Percentiles rank a stretch among this genome's conserved stretches.
Conservation (phyloP, 2,113 vertebrate species). For the Phrynocephalus versicolor region DNA sequence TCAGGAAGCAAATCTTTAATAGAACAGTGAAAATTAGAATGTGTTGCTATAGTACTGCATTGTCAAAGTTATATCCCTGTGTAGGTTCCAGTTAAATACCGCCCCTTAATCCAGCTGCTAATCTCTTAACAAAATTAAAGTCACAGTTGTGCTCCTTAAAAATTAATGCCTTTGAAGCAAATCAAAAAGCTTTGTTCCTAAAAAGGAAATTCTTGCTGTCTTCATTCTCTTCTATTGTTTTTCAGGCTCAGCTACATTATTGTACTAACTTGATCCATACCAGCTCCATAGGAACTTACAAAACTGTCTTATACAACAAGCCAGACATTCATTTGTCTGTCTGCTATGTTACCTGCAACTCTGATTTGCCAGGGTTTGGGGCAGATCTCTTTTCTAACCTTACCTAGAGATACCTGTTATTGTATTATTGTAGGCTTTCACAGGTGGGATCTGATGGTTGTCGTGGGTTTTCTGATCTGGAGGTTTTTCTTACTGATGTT, state of each 20-base stretch:
- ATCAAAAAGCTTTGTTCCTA: not conserved
- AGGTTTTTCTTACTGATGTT: too few relatives aligned
- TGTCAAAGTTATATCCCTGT: not conserved
- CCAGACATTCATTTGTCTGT: not conserved
- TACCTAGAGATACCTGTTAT: too few relatives aligned
- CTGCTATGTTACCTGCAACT: not conserved
- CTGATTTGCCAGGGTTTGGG: too few relatives aligned
- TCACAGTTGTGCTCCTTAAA: not conserved
- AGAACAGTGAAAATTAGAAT: conserved; percentile 34
- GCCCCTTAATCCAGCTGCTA: conserved; percentile 29
- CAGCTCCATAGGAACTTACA: not conserved
- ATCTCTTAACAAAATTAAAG: conserved; percentile 23
- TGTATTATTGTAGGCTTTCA: too few relatives aligned
- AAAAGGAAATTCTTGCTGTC: not conserved
- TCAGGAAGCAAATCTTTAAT: conserved; percentile 24
- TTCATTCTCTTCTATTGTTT: not conserved
- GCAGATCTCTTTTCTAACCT: too few relatives aligned
- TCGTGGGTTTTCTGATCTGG: too few relatives aligned
- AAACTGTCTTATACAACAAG: too few relatives aligned
- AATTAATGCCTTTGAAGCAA: not conserved
- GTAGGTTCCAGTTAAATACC: conserved; percentile 9
- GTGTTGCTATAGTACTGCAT: conserved; percentile 11
- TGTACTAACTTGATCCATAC: not conserved
- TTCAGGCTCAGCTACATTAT: not conserved
- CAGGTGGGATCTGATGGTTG: too few relatives aligned